These are phyloP conservation scores for Riparia riparia DNA, from an alignment of 2,113 vertebrate species.

Conservation along the genomic window DNA sequence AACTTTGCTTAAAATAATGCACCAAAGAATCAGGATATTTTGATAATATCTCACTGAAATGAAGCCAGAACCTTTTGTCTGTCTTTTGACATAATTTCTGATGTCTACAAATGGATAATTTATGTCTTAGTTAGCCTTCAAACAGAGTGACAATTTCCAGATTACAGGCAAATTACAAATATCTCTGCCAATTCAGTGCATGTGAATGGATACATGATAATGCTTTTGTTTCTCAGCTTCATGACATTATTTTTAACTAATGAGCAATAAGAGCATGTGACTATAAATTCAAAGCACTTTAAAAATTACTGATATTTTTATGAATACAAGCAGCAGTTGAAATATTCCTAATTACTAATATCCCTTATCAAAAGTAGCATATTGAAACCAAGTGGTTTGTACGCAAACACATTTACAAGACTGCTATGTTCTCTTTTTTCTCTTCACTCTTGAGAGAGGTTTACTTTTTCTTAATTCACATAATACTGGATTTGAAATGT, in stretches of 20 bases:
- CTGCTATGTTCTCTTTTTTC: not conserved
- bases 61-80: not conserved
- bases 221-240: not conserved
- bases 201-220: not conserved
- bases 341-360: conserved; percentile 36
- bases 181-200: not conserved
- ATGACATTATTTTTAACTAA: not conserved
- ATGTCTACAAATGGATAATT: not conserved
- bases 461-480: not conserved
- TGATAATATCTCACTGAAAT: not conserved
- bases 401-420: not conserved
- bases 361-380: not conserved
- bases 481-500: not conserved
- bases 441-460: not conserved
- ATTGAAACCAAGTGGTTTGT: not conserved
- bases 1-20: not conserved
- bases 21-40: not conserved
- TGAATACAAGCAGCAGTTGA: conserved; percentile 6
- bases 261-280: not conserved
- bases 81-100: not conserved
- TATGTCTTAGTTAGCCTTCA: not conserved
- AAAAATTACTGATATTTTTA: not conserved
- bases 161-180: not conserved
- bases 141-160: not conserved
- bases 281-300: not conserved